Evolutionary conservation across 2,797 vertebrate genomes (phyloP).

Genomic region (Intellagama lesueurii): DNA sequence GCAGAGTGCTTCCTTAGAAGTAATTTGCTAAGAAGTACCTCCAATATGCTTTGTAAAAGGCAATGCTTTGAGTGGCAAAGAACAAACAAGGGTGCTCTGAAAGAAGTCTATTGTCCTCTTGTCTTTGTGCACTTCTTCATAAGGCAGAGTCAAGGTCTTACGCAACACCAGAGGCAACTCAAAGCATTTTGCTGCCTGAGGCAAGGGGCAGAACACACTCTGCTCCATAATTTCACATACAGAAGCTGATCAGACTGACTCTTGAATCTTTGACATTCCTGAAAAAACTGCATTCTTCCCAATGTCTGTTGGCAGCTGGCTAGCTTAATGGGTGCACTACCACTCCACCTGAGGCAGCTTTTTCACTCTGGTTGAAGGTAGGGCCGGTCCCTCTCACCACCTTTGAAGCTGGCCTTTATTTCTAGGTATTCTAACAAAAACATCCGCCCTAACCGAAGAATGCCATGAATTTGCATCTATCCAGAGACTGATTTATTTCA

Average conservation of each 20-base stretch:
- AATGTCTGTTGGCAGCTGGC: too few species aligned
- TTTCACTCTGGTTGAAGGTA: not conserved
- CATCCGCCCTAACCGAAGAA: not conserved
- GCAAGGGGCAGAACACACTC: not conserved
- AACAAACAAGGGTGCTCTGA: not conserved
- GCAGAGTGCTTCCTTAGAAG: not conserved
- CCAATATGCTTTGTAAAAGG: not conserved
- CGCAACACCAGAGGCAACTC: not conserved
- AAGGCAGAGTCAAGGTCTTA: not conserved
- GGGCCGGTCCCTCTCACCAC: not conserved
- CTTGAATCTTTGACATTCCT: too few species aligned
- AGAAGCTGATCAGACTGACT: too few species aligned
- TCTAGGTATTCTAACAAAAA: not conserved
- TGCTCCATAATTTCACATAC: not conserved
- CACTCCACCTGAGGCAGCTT: not conserved
- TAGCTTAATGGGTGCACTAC: too few species aligned
- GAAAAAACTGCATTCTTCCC: too few species aligned
- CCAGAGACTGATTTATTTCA: not conserved
- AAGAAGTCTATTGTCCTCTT: not conserved
- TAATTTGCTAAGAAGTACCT: constrained; percentile 7
- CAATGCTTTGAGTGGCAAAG: not conserved
- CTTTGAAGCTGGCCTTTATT: not conserved
- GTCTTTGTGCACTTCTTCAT: too few species aligned
- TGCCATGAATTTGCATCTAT: not conserved
- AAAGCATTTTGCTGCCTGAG: not conserved